These are phyloP conservation scores for Limnephilus rhombicus DNA, from an alignment of 2,888 invertebrate species.

Conservation along the genomic window DNA sequence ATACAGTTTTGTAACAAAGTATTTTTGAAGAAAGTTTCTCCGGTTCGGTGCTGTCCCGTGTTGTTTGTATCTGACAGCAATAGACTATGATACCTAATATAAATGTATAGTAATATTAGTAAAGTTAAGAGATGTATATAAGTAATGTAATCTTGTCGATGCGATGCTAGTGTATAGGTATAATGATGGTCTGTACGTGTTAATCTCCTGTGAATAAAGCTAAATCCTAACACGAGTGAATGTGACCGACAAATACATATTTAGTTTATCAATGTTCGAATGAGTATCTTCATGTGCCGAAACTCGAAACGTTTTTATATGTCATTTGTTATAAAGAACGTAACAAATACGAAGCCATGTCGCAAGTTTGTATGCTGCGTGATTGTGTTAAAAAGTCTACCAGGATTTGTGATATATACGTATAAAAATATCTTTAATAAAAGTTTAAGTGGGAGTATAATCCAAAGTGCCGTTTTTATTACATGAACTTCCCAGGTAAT, in stretches of 20 bases:
- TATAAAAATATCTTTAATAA: slow-evolving; percentile 81
- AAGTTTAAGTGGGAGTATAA: slow-evolving; percentile 80
- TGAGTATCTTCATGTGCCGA: slow-evolving; percentile 56
- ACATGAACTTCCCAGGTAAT: slow-evolving; percentile 63
- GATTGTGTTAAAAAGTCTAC: slow-evolving; percentile 84
- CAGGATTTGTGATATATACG: slow-evolving; percentile 86
- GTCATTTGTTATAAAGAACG: slow-evolving; percentile 55
- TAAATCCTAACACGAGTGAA: slow-evolving; percentile 55
- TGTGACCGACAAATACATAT: slow-evolving; percentile 33
- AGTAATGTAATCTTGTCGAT: slow-evolving; percentile 57
- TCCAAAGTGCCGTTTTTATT: slow-evolving; percentile 78
- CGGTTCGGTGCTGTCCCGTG: neutral
- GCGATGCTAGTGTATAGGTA: slow-evolving; percentile 52
- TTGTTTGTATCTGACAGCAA: slow-evolving; percentile 24
- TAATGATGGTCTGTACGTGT: slow-evolving; percentile 59
- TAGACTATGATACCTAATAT: slow-evolving; percentile 52
- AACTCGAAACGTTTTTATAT: slow-evolving; percentile 58
- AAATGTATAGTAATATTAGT: slow-evolving; percentile 55
- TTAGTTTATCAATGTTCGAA: slow-evolving; percentile 49
- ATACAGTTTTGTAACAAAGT: slow-evolving; percentile 39
- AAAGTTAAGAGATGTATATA: slow-evolving; percentile 58
- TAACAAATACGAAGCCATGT: slow-evolving; percentile 55
- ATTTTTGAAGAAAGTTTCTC: slow-evolving; percentile 25
- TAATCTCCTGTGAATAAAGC: slow-evolving; percentile 51
- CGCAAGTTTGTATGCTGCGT: slow-evolving; percentile 74